Base-by-base conservation (phyloP, 2,113 vertebrate genomes). In the Paramisgurnus dabryanus region DNA sequence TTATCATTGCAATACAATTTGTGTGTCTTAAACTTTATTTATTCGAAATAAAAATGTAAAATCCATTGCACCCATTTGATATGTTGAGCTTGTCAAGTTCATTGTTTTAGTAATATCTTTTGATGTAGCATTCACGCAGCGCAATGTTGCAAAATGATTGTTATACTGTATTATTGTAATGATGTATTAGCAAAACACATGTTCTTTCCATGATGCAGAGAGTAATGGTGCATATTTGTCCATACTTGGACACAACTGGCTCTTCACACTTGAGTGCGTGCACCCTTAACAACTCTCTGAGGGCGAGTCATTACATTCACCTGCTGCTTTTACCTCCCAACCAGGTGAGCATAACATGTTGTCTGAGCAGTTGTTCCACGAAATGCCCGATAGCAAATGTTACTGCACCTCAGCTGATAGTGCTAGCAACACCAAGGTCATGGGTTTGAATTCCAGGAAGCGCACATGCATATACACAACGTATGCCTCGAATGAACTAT, bases 311-410 rank as follows among this genome's bases (percentile, higher is more conserved):
- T 73, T 73, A 73, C 55, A 73, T 45, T 60, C 5, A 60, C 40
- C 43, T 57, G 43, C 70, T 43, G 61, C 53, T 77, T 22, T 67
- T 18, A 47, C 47, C 39, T 49, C 47, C 60, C 64, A 66, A 13
- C 61, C 76, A 78, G 47, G 61, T 53, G 76, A 67, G 3, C 76
- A 67, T 53, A 67, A 78, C 61, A 78, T 67, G 45, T 67, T 78
- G 45, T 78, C 47, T 67, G n/a, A 10, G n/a, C 65, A 67, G 75
- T 9, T 57, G 65, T 53, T 66, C 75, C 17, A 0, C 11, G 45
- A 77, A 78, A 67, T 39, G 40, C 76, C 47, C 17, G 15, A 8
- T 1, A 18, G 76, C 76, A 40, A 49, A 73, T 15, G 53, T 45
- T 60, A 17, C 58, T 13, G 15, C 43, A 13, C 34, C 50, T 71